These are phyloP conservation scores for Tuberolachnus salignus DNA, from an alignment of 2,888 invertebrate species.

Conservation along the genomic window DNA sequence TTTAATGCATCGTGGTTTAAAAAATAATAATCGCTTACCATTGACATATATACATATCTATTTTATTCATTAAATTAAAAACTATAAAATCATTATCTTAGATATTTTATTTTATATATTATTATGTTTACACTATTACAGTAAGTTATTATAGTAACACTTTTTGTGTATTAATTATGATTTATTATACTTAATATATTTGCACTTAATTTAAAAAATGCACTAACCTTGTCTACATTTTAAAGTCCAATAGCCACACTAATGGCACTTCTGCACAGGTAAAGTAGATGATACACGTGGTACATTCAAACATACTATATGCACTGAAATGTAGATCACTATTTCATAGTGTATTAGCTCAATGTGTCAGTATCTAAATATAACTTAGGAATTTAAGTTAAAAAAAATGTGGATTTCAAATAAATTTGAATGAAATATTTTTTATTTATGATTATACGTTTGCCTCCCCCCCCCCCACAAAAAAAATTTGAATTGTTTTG, in stretches of 20 bases:
- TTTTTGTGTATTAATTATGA: slow-evolving; percentile 19
- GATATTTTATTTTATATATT: slow-evolving; percentile 45
- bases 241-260: slow-evolving; percentile 92
- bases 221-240: slow-evolving; percentile 60
- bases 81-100: background rate
- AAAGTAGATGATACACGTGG: slow-evolving; percentile 66
- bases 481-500: slow-evolving; percentile 22
- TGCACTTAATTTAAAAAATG: slow-evolving; percentile 58
- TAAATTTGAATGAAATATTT: slow-evolving; percentile 34
- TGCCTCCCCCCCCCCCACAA: background rate
- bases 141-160: slow-evolving; percentile 19
- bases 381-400: slow-evolving; percentile 19
- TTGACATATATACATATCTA: no score
- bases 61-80: no score
- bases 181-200: slow-evolving; percentile 22
- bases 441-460: slow-evolving; percentile 3
- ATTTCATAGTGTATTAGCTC: slow-evolving; percentile 28
- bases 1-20: no score
- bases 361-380: slow-evolving; percentile 19
- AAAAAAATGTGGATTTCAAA: slow-evolving; percentile 42
- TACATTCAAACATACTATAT: slow-evolving; percentile 53
- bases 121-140: background rate
- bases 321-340: slow-evolving; percentile 41
- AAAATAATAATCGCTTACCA: no score
- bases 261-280: slow-evolving; percentile 94